Percentiles rank a stretch among this genome's conserved stretches.
Conservation (phyloP, 92 coral and sea anemone species). For the Ricordea florida region DNA sequence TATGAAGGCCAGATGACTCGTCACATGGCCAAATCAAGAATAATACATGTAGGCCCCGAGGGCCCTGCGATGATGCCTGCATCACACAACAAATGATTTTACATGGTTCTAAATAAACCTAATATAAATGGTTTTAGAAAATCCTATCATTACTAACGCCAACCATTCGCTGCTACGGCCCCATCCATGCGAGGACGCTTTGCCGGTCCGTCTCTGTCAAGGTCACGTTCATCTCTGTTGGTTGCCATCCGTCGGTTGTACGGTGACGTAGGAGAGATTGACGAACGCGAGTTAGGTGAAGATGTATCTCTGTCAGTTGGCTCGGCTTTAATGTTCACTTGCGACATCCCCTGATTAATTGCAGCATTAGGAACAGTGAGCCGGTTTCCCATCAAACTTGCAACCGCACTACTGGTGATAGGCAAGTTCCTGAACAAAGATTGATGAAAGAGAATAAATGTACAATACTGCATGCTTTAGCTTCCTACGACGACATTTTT, state of each 20-base stretch:
- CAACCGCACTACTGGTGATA: conserved; percentile 25
- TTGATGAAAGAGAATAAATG: too few relatives aligned
- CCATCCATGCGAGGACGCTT: conserved; percentile 93
- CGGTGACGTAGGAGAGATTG: conserved; percentile 88
- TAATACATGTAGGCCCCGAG: too few relatives aligned
- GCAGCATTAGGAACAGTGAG: conserved; percentile 67
- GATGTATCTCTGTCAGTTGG: conserved; percentile 92
- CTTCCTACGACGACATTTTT: too few relatives aligned
- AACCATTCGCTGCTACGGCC: conserved; percentile 74
- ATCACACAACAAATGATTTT: conserved; percentile 4
- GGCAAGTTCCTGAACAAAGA: conserved; percentile 44
- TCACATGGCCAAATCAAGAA: too few relatives aligned
- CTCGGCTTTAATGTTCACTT: conserved; percentile 90
- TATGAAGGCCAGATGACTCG: too few relatives aligned
- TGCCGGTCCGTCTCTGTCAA: conserved; percentile 59
- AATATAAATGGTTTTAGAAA: too few relatives aligned
- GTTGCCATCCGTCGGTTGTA: conserved; percentile 73
- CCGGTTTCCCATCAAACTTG: conserved; percentile 80
- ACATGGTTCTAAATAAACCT: conserved; percentile 5
- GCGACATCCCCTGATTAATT: conserved; percentile 58
- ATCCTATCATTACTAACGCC: conserved; percentile 94
- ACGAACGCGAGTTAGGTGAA: conserved; percentile 88
- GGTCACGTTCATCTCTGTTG: conserved; percentile 80
- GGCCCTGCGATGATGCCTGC: conserved; percentile 58
- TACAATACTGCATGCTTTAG: not conserved